phyloP scores from a whole-genome alignment of 2,888 invertebrate genomes.

The Amiota mariae region DNA sequence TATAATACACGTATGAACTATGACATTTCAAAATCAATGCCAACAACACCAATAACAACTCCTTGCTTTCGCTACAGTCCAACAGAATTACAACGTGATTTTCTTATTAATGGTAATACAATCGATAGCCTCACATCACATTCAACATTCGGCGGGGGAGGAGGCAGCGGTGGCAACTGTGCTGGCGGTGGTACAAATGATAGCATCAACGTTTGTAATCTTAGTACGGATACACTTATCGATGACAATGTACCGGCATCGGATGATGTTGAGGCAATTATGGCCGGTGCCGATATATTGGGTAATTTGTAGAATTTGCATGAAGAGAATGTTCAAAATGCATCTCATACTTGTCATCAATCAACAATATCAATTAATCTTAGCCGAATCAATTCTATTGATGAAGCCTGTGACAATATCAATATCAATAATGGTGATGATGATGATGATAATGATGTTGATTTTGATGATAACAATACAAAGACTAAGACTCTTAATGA shows the following conservation, averaged over 20 bases:
- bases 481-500: background rate
- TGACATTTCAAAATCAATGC: conserved; percentile 83
- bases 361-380: background rate
- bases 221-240: conserved; percentile 57
- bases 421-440: background rate
- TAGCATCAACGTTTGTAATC: conserved; percentile 34
- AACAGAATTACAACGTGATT: conserved; percentile 74
- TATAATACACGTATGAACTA: conserved; percentile 63
- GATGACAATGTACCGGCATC: conserved; percentile 53
- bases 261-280: conserved; percentile 68
- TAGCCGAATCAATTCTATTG: background rate
- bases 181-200: conserved; percentile 16
- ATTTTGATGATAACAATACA: conserved; percentile 29
- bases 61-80: conserved; percentile 77
- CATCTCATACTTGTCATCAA: conserved; percentile 8
- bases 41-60: conserved; percentile 81
- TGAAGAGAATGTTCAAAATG: conserved; percentile 63
- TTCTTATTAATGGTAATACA: conserved; percentile 79
- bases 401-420: background rate
- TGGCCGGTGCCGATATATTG: conserved; percentile 70
- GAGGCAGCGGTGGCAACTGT: conserved; percentile 37
- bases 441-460: conserved; percentile 36
- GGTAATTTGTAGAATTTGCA: conserved; percentile 71
- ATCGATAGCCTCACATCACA: conserved; percentile 70
- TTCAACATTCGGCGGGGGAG: conserved; percentile 52